phyloP scores from a whole-genome alignment of 2,113 vertebrate genomes.

The Muscicapa adusta region DNA sequence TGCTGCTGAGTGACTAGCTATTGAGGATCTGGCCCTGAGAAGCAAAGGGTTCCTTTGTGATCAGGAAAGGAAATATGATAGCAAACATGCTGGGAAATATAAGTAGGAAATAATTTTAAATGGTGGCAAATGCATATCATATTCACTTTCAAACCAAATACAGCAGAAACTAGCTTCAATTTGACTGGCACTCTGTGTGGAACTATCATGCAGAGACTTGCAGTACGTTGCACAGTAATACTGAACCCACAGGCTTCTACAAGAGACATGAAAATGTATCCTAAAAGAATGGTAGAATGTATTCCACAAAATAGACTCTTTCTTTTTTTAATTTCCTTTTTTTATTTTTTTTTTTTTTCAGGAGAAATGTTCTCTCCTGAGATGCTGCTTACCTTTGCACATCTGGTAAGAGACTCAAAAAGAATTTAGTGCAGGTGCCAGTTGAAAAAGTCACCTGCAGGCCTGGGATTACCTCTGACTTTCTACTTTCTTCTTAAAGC shows the following conservation, averaged over 20 bases:
- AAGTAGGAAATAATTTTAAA: not conserved
- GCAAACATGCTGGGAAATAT: not conserved
- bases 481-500: not conserved
- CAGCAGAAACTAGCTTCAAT: not conserved
- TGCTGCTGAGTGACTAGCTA: not conserved
- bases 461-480: not conserved
- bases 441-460: slow-evolving; percentile 16
- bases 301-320: not conserved
- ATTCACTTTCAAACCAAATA: not conserved
- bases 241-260: not conserved
- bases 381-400: not conserved
- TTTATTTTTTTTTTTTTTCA: fast-evolving
- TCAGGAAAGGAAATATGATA: not conserved
- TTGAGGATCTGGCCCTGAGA: not conserved
- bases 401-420: not conserved
- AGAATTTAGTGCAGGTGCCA: not conserved
- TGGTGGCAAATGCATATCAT: not conserved
- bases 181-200: not conserved
- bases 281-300: not conserved
- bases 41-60: not conserved
- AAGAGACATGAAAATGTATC: not conserved
- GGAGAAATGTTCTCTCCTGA: not conserved
- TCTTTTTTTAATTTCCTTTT: too few species aligned
- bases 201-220: not conserved
- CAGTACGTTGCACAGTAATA: not conserved